A percentile compares a stretch with the other conserved stretches of the same genome.
Conservation (phyloP, 2,113 vertebrate species). For the Henicopernis longicauda region DNA sequence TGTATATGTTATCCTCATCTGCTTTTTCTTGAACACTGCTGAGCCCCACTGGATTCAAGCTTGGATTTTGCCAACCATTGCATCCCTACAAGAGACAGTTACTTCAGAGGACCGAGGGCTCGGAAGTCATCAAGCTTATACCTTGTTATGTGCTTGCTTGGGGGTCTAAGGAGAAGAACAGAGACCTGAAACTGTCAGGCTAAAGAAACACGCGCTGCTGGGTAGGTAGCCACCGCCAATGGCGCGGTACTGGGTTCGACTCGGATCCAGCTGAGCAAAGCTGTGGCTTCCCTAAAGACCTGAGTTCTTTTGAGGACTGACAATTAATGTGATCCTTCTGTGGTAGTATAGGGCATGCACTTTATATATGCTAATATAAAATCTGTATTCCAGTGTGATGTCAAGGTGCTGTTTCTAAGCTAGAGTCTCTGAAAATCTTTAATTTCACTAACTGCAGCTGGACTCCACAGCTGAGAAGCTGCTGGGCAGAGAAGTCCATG, state of each 20-base stretch:
- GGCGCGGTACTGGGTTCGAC: neutral
- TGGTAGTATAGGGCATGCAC: neutral
- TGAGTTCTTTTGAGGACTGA: neutral
- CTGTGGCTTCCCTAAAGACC: neutral
- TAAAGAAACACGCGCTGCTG: neutral
- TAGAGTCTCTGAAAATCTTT: neutral
- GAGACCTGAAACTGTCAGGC: neutral
- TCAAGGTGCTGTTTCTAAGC: neutral
- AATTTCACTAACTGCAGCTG: neutral
- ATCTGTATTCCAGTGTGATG: neutral
- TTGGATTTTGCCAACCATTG: neutral
- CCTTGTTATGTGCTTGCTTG: neutral
- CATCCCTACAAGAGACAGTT: neutral
- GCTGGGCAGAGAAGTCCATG: neutral
- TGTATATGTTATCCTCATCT: neutral
- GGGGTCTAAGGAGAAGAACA: neutral
- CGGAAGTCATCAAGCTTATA: neutral
- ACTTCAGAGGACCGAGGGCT: neutral
- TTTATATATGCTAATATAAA: neutral
- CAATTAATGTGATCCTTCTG: neutral
- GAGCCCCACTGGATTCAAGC: neutral
- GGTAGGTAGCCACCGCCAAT: neutral
- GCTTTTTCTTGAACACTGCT: neutral
- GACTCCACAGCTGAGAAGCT: neutral
- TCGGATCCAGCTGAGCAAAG: neutral